These are phyloP conservation scores for Maniola jurtina DNA, from an alignment of 1,140 invertebrate genomes.

Conservation along the genomic window DNA sequence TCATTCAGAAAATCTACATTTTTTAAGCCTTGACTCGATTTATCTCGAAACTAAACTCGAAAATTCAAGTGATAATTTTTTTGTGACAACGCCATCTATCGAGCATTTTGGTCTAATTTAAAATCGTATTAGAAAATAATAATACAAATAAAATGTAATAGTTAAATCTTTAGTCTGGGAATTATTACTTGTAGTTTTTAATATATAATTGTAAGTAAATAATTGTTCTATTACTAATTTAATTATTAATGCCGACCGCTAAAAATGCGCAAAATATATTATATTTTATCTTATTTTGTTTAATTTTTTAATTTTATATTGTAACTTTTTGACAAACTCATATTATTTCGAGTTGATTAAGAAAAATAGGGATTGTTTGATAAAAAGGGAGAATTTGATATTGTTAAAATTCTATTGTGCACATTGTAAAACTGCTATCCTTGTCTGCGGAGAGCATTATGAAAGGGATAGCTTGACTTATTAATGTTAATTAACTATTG, in stretches of 20 bases:
- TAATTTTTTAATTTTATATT: too few species aligned
- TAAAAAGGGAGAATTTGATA: too few species aligned
- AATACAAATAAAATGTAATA: conserved; percentile 12
- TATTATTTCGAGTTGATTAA: too few species aligned
- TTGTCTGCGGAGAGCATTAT: too few species aligned
- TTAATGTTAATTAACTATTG: too few species aligned
- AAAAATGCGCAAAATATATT: too few species aligned
- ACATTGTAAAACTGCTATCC: too few species aligned
- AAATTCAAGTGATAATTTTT: background rate
- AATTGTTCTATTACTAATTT: background rate
- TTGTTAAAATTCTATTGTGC: too few species aligned
- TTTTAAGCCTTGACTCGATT: background rate
- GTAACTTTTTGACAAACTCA: too few species aligned
- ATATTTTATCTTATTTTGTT: too few species aligned
- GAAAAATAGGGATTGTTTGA: too few species aligned
- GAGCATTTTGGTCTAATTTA: conserved; percentile 19
- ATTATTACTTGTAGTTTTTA: conserved; percentile 13
- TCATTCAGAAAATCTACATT: background rate
- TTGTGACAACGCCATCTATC: conserved; percentile 29
- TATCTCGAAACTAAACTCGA: background rate
- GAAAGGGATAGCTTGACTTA: too few species aligned
- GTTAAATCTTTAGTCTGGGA: conserved; percentile 18
- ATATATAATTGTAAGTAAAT: background rate
- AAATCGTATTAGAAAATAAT: conserved; percentile 17
- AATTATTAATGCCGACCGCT: background rate